Evolutionary conservation across 2,888 invertebrate genomes (phyloP).

Genomic region (Melieria omissa): DNA sequence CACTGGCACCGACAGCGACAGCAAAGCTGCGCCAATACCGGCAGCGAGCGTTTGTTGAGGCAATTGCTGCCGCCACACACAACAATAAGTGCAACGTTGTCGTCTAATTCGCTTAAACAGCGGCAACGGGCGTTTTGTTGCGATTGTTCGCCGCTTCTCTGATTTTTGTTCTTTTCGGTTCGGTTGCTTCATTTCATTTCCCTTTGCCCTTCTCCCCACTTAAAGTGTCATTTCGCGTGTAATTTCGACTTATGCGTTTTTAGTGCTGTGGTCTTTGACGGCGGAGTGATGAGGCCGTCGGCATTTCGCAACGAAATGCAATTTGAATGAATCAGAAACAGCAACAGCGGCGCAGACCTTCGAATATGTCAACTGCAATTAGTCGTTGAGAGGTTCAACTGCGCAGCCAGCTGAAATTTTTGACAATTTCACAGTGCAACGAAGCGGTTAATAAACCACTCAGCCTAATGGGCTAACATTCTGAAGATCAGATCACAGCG

Average conservation of each 20-base stretch:
- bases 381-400: conserved; percentile 16
- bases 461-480: neutral
- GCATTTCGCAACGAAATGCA: no score
- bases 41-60: neutral
- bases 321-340: no score
- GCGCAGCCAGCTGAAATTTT: conserved; percentile 4
- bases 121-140: conserved; percentile 33
- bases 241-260: no score
- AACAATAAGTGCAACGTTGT: conserved; percentile 10
- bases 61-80: neutral
- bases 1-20: neutral
- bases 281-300: no score
- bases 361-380: conserved; percentile 33
- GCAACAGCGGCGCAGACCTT: conserved; percentile 7
- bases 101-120: conserved; percentile 29
- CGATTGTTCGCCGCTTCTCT: conserved; percentile 23
- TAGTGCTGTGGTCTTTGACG: no score
- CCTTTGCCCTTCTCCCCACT: no score
- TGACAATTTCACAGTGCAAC: conserved; percentile 14
- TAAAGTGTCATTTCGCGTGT: no score
- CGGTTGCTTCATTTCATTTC: no score
- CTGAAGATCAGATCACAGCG: no score
- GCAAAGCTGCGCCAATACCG: neutral
- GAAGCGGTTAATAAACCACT: conserved; percentile 7
- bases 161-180: no score